These are phyloP conservation scores for Ciona savignyi DNA, from an alignment of 23 tunicate genomes.

Conservation along the genomic window DNA sequence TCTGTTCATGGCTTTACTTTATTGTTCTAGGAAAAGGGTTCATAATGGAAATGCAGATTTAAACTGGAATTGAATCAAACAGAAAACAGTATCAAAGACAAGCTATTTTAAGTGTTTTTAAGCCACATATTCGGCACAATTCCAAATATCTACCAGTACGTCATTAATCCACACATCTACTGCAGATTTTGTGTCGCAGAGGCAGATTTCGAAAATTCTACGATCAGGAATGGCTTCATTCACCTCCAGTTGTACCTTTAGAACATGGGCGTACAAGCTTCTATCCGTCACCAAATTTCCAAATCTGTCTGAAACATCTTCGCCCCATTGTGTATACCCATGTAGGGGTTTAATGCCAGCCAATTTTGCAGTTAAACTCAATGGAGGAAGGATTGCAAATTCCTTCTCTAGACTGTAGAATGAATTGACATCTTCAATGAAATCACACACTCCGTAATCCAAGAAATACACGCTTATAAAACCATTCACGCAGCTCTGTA, in stretches of 20 bases:
- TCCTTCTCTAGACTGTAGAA: neutral
- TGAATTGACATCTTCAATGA: neutral
- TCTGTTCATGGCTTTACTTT: too few relatives aligned
- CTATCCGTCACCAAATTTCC: conserved; percentile 2
- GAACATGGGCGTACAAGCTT: conserved; percentile 19
- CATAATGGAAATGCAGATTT: too few relatives aligned
- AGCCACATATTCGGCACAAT: conserved; percentile 33
- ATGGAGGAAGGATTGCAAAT: conserved; percentile 2
- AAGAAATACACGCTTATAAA: conserved; percentile 21
- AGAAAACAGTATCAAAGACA: too few relatives aligned
- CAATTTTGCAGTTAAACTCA: conserved; percentile 15
- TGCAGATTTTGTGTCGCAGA: conserved; percentile 24
- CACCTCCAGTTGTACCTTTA: neutral
- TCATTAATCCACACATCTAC: conserved; percentile 58
- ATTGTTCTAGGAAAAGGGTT: too few relatives aligned
- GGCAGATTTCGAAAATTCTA: conserved; percentile 19
- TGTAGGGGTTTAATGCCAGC: conserved; percentile 36
- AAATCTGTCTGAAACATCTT: conserved; percentile 3
- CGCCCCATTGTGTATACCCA: conserved; percentile 15
- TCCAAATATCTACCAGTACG: conserved; percentile 53
- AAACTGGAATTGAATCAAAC: too few relatives aligned
- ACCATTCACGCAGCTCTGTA: conserved; percentile 6
- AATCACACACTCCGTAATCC: conserved; percentile 25
- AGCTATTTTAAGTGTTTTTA: too few relatives aligned
- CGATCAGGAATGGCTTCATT: conserved; percentile 1